phyloP scores from a whole-genome alignment of 2,113 vertebrate species.

The Laticauda laticaudata region DNA sequence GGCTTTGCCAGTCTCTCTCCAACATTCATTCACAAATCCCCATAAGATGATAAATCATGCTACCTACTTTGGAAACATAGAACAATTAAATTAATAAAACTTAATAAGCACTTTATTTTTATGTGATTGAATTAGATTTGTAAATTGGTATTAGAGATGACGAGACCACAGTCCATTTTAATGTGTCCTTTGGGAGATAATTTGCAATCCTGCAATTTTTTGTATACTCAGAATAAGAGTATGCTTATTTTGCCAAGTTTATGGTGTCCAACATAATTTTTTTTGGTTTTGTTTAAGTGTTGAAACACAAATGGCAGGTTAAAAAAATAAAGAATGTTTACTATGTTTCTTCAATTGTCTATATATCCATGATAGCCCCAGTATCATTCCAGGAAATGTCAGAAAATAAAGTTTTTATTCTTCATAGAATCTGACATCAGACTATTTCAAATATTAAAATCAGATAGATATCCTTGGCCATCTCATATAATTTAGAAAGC shows the following conservation, averaged over 20 bases:
- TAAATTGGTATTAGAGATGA: not conserved
- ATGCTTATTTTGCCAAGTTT: not conserved
- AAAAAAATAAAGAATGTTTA: not conserved
- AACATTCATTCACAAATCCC: not conserved
- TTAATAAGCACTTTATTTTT: not conserved
- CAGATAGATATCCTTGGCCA: not conserved
- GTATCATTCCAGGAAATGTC: not conserved
- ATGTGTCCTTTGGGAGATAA: not conserved
- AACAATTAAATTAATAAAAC: not conserved
- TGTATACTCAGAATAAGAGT: not conserved
- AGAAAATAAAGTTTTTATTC: not conserved
- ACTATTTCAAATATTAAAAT: not conserved
- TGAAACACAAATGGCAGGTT: not conserved
- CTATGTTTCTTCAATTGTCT: not conserved
- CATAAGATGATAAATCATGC: not conserved
- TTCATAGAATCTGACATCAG: not conserved
- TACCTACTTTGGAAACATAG: not conserved
- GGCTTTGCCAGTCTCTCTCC: not conserved
- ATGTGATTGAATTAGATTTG: not conserved
- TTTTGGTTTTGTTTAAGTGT: not conserved
- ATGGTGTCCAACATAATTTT: not conserved
- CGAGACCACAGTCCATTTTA: not conserved
- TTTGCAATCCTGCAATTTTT: not conserved
- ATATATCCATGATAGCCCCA: not conserved
- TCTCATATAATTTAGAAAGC: not conserved